Evolutionary conservation across 2,113 vertebrate species (phyloP), one percentile per base, ranked within the genome.

Genomic region (Callospermophilus lateralis): DNA sequence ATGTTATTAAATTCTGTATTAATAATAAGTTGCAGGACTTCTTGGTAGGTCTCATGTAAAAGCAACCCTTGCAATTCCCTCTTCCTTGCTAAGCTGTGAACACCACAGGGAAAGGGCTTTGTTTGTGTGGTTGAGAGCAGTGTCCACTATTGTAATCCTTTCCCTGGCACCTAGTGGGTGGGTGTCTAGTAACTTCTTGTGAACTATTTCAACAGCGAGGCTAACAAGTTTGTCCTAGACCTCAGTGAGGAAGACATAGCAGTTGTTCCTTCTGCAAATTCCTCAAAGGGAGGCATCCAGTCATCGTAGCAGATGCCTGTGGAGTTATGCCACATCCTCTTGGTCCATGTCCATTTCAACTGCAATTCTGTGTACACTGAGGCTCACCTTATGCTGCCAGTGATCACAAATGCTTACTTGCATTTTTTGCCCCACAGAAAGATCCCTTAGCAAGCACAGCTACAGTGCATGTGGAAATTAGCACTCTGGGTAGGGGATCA

Each of bases 1-100:
- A 78, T 93, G 78, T 94, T 96, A 89, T 93, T 97, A 85, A 95
- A 88, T 78, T 95, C 61, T n/a, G 3, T 93, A 65, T 95, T 90
- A 88, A 93, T 96, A 97, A 95, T 95, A 93, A 93, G 90, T 97
- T 94, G 20, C 77, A 94, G 95, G 80, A 90, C 89, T 95, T 85
- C 48, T 89, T 22, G 28, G 16, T 81, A 48, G 86, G 76, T 61
- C 51, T 4, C 70, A 93, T 9, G 55, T 55, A 70, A 93, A 96
- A 94, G 32, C 83, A 80, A 55, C 51, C 37, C 22, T 28, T 16
- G 0, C 13, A 10, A 6, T 87, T 93, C 63, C 78, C 65, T 45
- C 45, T 86, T 80, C 53, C 45, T 86, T 80, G 39, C 53, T 93
- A 74, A 84, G 32, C 73, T 37, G 3, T 42, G 51, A 89, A 55